A percentile compares a stretch with the other conserved stretches of the same genome.
Evolutionary conservation across 2,113 vertebrate genomes (phyloP).

Genomic region (Corvus cornix): DNA sequence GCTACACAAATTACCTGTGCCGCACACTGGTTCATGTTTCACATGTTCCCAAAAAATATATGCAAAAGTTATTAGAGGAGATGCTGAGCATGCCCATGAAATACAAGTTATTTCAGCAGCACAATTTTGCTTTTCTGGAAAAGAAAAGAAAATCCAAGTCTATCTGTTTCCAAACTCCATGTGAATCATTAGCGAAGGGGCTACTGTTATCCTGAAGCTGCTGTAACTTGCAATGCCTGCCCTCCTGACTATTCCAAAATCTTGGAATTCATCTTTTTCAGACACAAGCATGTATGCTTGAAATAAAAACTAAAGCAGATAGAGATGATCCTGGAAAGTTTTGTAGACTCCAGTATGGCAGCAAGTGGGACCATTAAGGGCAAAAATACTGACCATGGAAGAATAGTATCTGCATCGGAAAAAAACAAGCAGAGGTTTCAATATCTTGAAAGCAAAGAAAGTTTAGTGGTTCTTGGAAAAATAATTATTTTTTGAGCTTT

Average conservation of each 20-base stretch:
- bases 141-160: neutral
- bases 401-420: neutral
- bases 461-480: neutral
- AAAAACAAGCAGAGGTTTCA: neutral
- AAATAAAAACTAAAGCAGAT: constrained; percentile 66
- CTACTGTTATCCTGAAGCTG: constrained; percentile 29
- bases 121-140: neutral
- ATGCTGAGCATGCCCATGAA: neutral
- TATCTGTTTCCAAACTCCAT: constrained; percentile 26
- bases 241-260: constrained; percentile 34
- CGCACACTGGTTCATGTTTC: neutral
- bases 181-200: constrained; percentile 40
- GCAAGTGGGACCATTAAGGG: neutral
- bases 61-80: neutral
- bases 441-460: neutral
- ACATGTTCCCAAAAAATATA: neutral
- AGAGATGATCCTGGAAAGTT: constrained; percentile 54
- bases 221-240: constrained; percentile 33
- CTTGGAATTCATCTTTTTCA: constrained; percentile 58
- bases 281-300: constrained; percentile 45
- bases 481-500: neutral
- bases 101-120: neutral
- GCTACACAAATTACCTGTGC: accelerated
- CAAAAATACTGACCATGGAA: neutral
- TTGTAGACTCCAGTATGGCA: neutral